A percentile compares a stretch with the other conserved stretches of the same genome.
phyloP scores from a whole-genome alignment of 2,797 vertebrate species.

The Bufotes viridis region DNA sequence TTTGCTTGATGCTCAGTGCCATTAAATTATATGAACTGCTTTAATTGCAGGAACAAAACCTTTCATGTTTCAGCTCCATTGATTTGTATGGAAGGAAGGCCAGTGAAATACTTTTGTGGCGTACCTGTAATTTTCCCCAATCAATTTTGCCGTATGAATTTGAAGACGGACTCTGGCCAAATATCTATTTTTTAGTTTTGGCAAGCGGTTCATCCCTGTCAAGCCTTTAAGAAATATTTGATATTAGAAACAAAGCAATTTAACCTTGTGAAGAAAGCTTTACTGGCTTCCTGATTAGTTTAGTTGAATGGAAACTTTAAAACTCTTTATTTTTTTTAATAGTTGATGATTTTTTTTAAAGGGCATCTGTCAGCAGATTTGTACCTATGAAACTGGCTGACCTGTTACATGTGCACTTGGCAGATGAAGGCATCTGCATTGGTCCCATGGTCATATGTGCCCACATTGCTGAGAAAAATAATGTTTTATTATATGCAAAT shows the following conservation, averaged over 20 bases:
- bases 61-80: slow-evolving; percentile 68
- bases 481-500: too few relatives aligned
- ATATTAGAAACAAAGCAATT: slow-evolving; percentile 24
- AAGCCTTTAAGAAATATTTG: slow-evolving; percentile 38
- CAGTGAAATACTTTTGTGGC: slow-evolving; percentile 65
- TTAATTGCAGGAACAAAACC: slow-evolving; percentile 69
- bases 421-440: too few relatives aligned
- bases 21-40: slow-evolving; percentile 65
- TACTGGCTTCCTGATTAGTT: neutral
- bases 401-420: too few relatives aligned
- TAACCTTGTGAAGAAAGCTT: slow-evolving; percentile 30
- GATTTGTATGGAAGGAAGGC: slow-evolving; percentile 64
- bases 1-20: slow-evolving; percentile 61
- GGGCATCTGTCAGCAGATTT: too few relatives aligned
- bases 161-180: slow-evolving; percentile 58
- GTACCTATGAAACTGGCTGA: too few relatives aligned
- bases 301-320: neutral
- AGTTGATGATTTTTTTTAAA: neutral
- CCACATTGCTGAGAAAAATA: too few relatives aligned
- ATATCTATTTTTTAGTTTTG: slow-evolving; percentile 49
- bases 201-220: slow-evolving; percentile 14
- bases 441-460: too few relatives aligned
- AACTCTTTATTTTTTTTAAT: neutral
- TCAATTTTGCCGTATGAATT: slow-evolving; percentile 67
- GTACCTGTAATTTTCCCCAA: slow-evolving; percentile 66